Conservation (phyloP, 2,888 invertebrate genomes). For the Lepidonotus clava region DNA sequence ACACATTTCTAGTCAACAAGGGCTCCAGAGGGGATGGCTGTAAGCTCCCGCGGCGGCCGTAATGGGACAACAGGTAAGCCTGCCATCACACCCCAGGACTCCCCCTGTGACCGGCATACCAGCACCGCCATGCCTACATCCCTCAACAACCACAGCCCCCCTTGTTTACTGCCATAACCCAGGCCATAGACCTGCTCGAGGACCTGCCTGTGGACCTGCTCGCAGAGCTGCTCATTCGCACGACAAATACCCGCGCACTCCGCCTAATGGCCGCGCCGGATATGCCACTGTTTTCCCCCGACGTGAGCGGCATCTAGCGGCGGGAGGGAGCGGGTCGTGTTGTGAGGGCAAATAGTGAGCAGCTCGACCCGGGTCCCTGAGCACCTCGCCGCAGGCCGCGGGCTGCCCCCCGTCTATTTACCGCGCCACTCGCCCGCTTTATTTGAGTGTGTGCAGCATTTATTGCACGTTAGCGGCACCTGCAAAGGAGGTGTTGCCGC, state of each 20-base stretch:
- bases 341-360: conserved; percentile 6
- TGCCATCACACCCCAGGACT: neutral
- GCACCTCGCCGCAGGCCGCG: neutral
- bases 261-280: conserved; percentile 8
- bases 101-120: conserved; percentile 2
- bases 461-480: conserved; percentile 9
- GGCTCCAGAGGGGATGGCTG: neutral
- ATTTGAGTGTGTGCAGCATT: neutral
- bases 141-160: neutral
- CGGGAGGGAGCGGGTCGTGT: neutral
- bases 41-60: neutral
- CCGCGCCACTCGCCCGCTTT: conserved; percentile 28
- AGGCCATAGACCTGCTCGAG: too few species aligned
- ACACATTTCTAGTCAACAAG: neutral
- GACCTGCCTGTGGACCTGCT: too few species aligned
- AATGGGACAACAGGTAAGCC: conserved; percentile 23
- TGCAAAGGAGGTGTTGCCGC: neutral
- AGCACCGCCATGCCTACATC: neutral
- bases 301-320: conserved; percentile 8
- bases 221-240: conserved; percentile 9
- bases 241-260: conserved; percentile 37
- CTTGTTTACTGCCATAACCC: conserved; percentile 21
- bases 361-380: neutral
- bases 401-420: neutral
- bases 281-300: neutral